Base-by-base conservation (phyloP, 2,797 vertebrate genomes). In the Epinephelus coioides region DNA sequence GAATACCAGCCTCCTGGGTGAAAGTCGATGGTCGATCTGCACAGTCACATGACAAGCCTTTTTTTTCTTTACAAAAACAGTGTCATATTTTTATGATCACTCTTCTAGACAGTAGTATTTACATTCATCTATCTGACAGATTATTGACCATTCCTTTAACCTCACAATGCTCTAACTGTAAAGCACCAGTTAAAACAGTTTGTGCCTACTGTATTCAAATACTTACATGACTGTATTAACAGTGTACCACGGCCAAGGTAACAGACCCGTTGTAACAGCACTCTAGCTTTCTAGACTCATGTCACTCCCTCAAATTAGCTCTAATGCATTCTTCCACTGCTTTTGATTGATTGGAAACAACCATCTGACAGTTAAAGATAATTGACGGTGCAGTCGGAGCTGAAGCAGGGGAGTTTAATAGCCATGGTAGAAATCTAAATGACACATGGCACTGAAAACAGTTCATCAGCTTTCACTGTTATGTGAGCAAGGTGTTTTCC, bases 181-280 rank as follows among this genome's bases (percentile, higher is more conserved):
- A 81, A 65, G 49, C 21, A 64, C n/a, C 54, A 59, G 51, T 72
- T 66, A 62, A 56, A 78, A 78, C 14, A 59, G 53, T 46, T 15
- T 23, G 40, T 50, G 23, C 27, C 51, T 5, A 11, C 27, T 53
- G 15, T 65, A 59, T 50, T 66, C 2, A 62, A 43, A 68, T 15
- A 63, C 30, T 19, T 23, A 21, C 67, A 59, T 17, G 23, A 54
- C 54, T 66, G 43, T 23, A 67, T 71, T 30, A 64, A 49, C 47
- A 46, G 19, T 11, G 25, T 44, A 68, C 30, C 30, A 49, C 6
- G 40, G 11, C 27, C 13, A 46, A 68, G 21, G 56, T 5, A n/a
- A 46, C 59, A 75, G 43, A 62, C 2, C 15, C 19, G 12, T 12
- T 56, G 2, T 17, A 19, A 56, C 34, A 64, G 47, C 53, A 25